A percentile compares a stretch with the other conserved stretches of the same genome.
Conservation (phyloP, 2,113 vertebrate species). For the Aptenodytes patagonicus region DNA sequence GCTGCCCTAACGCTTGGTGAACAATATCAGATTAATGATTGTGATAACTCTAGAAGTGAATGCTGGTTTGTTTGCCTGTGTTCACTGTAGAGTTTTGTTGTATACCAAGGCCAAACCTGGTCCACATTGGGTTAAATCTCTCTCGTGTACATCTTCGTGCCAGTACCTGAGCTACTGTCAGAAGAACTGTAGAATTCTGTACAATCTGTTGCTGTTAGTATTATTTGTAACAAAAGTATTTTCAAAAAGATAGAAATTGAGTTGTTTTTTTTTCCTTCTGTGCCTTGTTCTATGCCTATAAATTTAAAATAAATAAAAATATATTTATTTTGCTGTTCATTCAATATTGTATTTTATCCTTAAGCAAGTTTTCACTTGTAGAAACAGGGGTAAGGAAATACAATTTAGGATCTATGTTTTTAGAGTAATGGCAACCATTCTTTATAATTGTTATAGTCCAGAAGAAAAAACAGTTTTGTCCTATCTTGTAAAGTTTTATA, state of each 20-base stretch:
- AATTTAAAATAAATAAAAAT: neutral
- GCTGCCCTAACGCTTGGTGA: neutral
- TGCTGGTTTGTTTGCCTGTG: neutral
- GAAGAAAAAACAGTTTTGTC: neutral
- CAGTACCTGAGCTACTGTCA: neutral
- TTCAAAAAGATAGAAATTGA: neutral
- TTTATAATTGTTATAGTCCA: neutral
- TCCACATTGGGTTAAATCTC: neutral
- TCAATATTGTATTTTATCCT: neutral
- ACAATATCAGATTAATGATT: neutral
- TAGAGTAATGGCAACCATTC: neutral
- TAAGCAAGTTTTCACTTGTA: neutral
- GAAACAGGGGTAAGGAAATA: neutral
- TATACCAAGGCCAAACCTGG: neutral
- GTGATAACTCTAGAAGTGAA: neutral
- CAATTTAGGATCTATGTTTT: neutral
- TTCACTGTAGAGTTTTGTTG: neutral
- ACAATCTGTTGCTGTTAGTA: neutral
- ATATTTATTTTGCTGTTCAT: neutral
- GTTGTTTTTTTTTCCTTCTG: neutral
- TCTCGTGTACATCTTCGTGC: neutral
- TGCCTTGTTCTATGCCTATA: neutral
- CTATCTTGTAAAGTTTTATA: neutral
- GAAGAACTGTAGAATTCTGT: neutral
- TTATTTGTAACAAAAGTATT: neutral